These are phyloP conservation scores for Mellilla xanthometata DNA, from an alignment of 2,888 invertebrate genomes.

Conservation along the genomic window DNA sequence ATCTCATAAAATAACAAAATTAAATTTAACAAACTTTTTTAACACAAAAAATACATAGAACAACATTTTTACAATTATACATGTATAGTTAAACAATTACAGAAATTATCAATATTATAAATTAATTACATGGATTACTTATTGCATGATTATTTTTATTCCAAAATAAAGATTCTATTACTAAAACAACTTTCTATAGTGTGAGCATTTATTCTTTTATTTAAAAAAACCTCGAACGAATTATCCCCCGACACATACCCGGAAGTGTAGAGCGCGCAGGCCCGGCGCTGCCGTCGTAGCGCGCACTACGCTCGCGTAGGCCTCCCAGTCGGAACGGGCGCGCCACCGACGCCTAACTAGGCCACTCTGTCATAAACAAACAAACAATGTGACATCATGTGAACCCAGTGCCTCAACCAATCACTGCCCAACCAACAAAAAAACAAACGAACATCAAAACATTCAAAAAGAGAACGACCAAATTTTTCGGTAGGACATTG, in stretches of 20 bases:
- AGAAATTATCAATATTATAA: too few relatives aligned
- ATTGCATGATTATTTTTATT: too few relatives aligned
- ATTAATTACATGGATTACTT: too few relatives aligned
- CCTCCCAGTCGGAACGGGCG: conserved; percentile 69
- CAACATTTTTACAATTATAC: too few relatives aligned
- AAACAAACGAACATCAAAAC: conserved; percentile 16
- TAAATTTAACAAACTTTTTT: too few relatives aligned
- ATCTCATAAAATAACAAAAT: too few relatives aligned
- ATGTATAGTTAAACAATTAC: too few relatives aligned
- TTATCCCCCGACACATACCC: conserved; percentile 52
- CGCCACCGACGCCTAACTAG: conserved; percentile 60
- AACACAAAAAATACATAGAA: too few relatives aligned
- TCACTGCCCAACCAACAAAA: conserved; percentile 48
- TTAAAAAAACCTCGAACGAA: conserved; percentile 27
- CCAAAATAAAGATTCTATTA: too few relatives aligned
- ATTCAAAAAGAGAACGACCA: conserved; percentile 10
- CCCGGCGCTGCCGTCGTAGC: conserved; percentile 63
- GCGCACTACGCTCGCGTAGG: conserved; percentile 72
- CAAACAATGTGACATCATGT: conserved; percentile 45
- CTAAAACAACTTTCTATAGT: too few relatives aligned
- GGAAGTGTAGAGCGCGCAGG: conserved; percentile 59
- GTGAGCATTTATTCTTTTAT: too few relatives aligned
- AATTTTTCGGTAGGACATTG: conserved; percentile 52
- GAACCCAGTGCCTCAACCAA: conserved; percentile 46
- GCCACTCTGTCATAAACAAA: conserved; percentile 65